phyloP scores from a whole-genome alignment of 2,797 vertebrate genomes.

The Heteromormyrus szaboi region DNA sequence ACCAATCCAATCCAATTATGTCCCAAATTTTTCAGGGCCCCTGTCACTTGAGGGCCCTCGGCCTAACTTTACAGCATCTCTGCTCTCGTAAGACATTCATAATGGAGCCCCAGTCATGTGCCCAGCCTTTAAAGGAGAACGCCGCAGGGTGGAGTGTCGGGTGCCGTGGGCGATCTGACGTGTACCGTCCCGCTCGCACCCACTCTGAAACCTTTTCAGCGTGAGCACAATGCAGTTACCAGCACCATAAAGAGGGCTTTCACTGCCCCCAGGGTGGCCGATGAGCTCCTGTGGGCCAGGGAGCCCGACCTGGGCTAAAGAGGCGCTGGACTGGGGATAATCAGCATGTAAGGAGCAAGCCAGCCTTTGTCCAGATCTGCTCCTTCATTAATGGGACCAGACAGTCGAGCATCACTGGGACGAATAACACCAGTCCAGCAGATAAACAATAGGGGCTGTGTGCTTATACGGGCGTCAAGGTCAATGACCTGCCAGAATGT shows the following conservation, averaged over 20 bases:
- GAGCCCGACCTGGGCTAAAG: slow-evolving; percentile 30
- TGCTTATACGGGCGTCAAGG: not conserved
- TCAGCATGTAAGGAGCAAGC: slow-evolving; percentile 25
- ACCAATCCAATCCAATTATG: not conserved
- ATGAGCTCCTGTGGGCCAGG: slow-evolving; percentile 23
- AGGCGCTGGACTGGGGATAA: slow-evolving; percentile 31
- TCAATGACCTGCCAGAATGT: not conserved
- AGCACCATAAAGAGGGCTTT: slow-evolving; percentile 17
- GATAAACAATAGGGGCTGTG: not conserved
- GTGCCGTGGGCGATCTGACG: not conserved
- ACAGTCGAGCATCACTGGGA: not conserved
- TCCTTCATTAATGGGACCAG: slow-evolving; percentile 23
- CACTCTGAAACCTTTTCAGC: not conserved
- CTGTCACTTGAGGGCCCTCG: not conserved
- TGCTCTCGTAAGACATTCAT: not conserved
- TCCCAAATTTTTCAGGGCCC: not conserved
- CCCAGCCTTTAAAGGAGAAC: not conserved
- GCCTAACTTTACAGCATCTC: not conserved
- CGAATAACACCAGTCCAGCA: not conserved
- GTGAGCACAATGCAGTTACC: slow-evolving; percentile 22
- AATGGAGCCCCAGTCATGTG: not conserved
- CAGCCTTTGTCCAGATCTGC: not conserved
- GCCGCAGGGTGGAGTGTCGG: not conserved
- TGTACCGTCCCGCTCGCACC: not conserved
- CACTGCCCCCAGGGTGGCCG: slow-evolving; percentile 39